Evolutionary conservation across 2,797 vertebrate species (phyloP), one percentile per base, ranked within the genome.

Genomic region (Sciurus carolinensis): DNA sequence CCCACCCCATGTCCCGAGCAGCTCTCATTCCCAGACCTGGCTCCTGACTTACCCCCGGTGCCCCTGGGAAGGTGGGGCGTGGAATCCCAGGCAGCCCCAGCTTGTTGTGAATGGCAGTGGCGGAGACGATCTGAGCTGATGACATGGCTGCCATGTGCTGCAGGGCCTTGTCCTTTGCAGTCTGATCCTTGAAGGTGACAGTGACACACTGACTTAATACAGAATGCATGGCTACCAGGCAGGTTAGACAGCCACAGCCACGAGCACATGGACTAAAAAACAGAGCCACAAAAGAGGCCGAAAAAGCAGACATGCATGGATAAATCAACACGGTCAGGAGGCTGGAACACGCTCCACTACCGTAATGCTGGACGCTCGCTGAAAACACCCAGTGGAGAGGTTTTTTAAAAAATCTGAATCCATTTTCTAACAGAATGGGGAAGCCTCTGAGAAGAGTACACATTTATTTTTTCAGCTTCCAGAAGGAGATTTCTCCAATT

Each of bases 141-240:
- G 99, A 99, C 99, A 99, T 99, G 98, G 99, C 99, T 97, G 99
- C 99, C 99, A 99, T 99, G 99, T 99, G 99, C 99, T 99, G 99
- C 98, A 99, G 99, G 98, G 99, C 99, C 99, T 99, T 99, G 99
- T 99, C 99, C 99, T 99, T 99, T 98, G 99, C 99, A 71, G 99
- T 99, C 98, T 99, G 99, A 99, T 99, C 99, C 99, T 99, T 99
- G 98, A 99, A 99, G 96, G 99, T 95, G 98, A 99, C 98, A 99
- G 99, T 98, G 98, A 99, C 98, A 99, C 57, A 99, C 98, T 98
- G 98, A 99, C 98, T 99, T 99, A 99, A 98, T 98, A 98, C 90
- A 96, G 90, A 94, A 95, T 20, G 94, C 97, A 97, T 86, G 57
- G 89, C 92, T 91, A 98, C 97, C 97, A 97, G 98, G 94, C 39